A percentile compares a stretch with the other conserved stretches of the same genome.
These are phyloP conservation scores for Sardina pilchardus DNA, from an alignment of 2,113 vertebrate genomes.

Conservation along the genomic window DNA sequence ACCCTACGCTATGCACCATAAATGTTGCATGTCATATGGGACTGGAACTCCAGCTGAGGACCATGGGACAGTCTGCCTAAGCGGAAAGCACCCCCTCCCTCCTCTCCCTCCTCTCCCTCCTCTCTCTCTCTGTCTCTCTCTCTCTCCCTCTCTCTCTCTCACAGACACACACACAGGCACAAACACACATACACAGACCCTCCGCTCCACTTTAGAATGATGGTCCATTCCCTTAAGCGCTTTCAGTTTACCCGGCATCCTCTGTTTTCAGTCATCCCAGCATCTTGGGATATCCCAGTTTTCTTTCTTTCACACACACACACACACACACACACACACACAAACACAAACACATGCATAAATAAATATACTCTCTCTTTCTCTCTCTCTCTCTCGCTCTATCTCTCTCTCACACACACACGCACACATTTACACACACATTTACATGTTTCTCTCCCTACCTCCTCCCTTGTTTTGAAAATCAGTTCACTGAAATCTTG, in stretches of 20 bases:
- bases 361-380: not conserved
- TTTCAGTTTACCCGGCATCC: not conserved
- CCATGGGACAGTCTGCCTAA: not conserved
- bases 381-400: not conserved
- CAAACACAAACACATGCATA: not conserved
- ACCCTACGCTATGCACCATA: not conserved
- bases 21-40: constrained; percentile 13
- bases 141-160: not conserved
- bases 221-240: not conserved
- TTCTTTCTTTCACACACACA: not conserved
- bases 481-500: not conserved
- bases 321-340: not conserved
- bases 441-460: not conserved
- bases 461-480: not conserved
- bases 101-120: too few relatives aligned
- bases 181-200: not conserved
- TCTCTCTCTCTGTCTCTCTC: not conserved
- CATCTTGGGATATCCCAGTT: not conserved
- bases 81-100: not conserved
- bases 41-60: not conserved
- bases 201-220: not conserved
- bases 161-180: not conserved
- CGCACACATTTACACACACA: not conserved
- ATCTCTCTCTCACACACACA: not conserved
- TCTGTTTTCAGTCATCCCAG: not conserved